phyloP scores from a whole-genome alignment of 2,888 invertebrate genomes.

The Lacanobia wlatinum region DNA sequence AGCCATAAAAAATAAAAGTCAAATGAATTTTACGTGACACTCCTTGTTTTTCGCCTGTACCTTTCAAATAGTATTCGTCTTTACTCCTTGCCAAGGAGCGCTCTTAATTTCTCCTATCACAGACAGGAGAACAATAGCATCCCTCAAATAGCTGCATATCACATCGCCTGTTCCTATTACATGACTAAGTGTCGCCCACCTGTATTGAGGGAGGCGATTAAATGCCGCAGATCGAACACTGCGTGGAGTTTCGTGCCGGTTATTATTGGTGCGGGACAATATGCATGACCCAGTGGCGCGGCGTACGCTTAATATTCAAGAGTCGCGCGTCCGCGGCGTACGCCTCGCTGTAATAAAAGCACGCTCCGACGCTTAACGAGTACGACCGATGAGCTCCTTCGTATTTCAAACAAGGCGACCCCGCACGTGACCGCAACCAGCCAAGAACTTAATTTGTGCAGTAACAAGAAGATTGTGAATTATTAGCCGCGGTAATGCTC shows the following conservation, averaged over 20 bases:
- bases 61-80: background rate
- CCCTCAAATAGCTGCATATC: constrained; percentile 22
- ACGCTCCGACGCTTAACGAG: constrained; percentile 90
- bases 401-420: constrained; percentile 88
- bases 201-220: constrained; percentile 41
- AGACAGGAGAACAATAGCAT: constrained; percentile 9
- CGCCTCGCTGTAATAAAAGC: constrained; percentile 89
- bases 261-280: constrained; percentile 81
- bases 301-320: constrained; percentile 87
- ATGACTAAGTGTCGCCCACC: constrained; percentile 38
- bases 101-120: background rate
- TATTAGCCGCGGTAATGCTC: constrained; percentile 77
- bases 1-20: too few species aligned
- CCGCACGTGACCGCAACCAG: constrained; percentile 87
- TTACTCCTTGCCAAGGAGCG: background rate
- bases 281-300: constrained; percentile 87
- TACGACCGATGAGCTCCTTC: constrained; percentile 88
- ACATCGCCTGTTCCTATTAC: constrained; percentile 6
- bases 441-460: constrained; percentile 82
- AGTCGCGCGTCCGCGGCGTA: constrained; percentile 84
- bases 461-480: constrained; percentile 85
- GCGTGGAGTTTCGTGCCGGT: constrained; percentile 74
- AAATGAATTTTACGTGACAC: too few species aligned
- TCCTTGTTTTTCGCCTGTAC: too few species aligned
- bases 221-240: constrained; percentile 72